Conservation (phyloP, 2,113 vertebrate genomes). For the Motacilla tschutschensis region DNA sequence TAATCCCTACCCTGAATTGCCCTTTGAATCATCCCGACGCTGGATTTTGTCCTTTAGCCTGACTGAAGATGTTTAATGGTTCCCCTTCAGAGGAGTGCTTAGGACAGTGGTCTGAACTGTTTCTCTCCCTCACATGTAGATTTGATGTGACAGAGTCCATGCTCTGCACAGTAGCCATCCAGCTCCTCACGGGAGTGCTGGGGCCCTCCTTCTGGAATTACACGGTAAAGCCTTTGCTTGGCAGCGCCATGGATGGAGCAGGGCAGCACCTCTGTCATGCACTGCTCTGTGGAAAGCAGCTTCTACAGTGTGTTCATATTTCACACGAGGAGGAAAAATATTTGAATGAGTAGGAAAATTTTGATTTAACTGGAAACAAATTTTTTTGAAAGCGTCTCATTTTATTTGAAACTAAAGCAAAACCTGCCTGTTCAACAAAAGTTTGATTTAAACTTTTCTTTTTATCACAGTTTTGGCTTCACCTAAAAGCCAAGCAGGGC, state of each 20-base stretch:
- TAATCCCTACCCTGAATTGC: neutral
- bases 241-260: constrained; percentile 21
- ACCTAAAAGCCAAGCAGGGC: neutral
- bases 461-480: neutral
- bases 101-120: constrained; percentile 56
- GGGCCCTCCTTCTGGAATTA: constrained; percentile 79
- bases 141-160: constrained; percentile 83
- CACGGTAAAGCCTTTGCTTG: constrained; percentile 69
- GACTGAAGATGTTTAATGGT: neutral
- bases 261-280: constrained; percentile 70
- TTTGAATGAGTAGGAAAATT: constrained; percentile 48
- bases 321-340: neutral
- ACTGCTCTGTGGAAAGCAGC: neutral
- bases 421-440: neutral
- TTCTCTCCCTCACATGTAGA: constrained; percentile 71
- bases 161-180: constrained; percentile 73
- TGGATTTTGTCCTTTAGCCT: neutral
- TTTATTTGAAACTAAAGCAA: neutral
- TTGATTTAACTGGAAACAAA: neutral
- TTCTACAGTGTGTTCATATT: neutral
- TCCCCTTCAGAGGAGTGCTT: neutral
- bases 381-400: neutral
- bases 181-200: constrained; percentile 74
- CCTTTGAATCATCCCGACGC: neutral
- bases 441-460: neutral